Conservation (phyloP, 2,113 vertebrate species). For the Alces alces region DNA sequence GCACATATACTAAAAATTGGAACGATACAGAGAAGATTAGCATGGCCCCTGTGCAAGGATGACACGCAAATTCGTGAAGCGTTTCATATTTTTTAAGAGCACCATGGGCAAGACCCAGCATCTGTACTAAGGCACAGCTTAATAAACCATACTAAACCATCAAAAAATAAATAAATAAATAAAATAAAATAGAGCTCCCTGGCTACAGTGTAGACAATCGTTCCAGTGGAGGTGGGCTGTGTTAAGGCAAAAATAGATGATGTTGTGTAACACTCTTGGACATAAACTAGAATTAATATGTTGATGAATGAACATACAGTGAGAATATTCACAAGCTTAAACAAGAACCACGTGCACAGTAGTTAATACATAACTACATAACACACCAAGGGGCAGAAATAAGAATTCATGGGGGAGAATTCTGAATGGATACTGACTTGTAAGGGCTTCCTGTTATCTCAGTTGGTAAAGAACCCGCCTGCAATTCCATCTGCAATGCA, state of each 20-base stretch:
- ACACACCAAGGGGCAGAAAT: background rate
- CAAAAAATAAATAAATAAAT: background rate
- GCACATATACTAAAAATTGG: no score
- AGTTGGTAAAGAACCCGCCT: background rate
- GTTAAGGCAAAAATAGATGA: background rate
- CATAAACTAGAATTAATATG: background rate
- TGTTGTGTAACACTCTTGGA: background rate
- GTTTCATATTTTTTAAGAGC: no score
- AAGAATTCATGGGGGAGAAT: background rate
- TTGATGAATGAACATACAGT: background rate
- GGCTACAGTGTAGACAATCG: background rate
- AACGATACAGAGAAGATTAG: no score
- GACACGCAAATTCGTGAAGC: no score
- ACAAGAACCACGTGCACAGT: accelerated
- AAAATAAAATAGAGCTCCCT: background rate
- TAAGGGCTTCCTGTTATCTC: background rate
- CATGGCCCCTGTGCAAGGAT: no score
- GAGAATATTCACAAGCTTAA: background rate
- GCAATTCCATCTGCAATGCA: background rate
- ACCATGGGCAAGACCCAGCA: no score
- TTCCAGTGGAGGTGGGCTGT: background rate
- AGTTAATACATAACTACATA: background rate
- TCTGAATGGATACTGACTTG: background rate
- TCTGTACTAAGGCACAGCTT: no score
- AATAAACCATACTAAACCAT: no score